phyloP scores from a whole-genome alignment of 1,140 invertebrate species.

The Uloborus diversus region DNA sequence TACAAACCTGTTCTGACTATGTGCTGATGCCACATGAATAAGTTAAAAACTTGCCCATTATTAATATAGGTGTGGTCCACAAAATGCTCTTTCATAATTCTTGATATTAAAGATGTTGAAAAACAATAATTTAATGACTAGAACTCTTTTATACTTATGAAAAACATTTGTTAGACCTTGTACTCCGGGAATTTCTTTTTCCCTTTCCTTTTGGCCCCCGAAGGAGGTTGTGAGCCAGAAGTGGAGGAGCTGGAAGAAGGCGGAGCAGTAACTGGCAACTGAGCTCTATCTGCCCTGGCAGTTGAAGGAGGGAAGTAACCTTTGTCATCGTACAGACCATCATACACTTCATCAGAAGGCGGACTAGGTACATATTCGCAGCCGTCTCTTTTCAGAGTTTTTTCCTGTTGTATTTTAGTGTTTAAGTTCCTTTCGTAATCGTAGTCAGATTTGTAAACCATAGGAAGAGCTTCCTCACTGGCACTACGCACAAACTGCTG shows the following conservation, averaged over 20 bases:
- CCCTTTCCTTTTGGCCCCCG: conserved; percentile 49
- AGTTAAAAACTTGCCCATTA: conserved; percentile 34
- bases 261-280: conserved; percentile 20
- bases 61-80: conserved; percentile 16
- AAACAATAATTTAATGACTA: conserved; percentile 38
- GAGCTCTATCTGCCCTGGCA: conserved; percentile 22
- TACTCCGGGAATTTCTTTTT: conserved; percentile 59
- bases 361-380: conserved; percentile 60
- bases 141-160: conserved; percentile 25
- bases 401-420: conserved; percentile 52
- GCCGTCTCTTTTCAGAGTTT: conserved; percentile 58
- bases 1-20: conserved; percentile 15
- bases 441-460: conserved; percentile 65
- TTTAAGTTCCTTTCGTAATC: conserved; percentile 58
- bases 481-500: conserved; percentile 90
- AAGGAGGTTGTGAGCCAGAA: conserved; percentile 49
- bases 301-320: conserved; percentile 47
- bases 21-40: conserved; percentile 36
- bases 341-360: conserved; percentile 58
- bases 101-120: conserved; percentile 16
- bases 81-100: conserved; percentile 12
- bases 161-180: conserved; percentile 53
- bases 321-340: conserved; percentile 55
- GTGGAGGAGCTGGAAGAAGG: conserved; percentile 51
- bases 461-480: conserved; percentile 83